These are phyloP conservation scores for Hemibagrus guttatus DNA, from an alignment of 2,797 vertebrate species.

Conservation along the genomic window DNA sequence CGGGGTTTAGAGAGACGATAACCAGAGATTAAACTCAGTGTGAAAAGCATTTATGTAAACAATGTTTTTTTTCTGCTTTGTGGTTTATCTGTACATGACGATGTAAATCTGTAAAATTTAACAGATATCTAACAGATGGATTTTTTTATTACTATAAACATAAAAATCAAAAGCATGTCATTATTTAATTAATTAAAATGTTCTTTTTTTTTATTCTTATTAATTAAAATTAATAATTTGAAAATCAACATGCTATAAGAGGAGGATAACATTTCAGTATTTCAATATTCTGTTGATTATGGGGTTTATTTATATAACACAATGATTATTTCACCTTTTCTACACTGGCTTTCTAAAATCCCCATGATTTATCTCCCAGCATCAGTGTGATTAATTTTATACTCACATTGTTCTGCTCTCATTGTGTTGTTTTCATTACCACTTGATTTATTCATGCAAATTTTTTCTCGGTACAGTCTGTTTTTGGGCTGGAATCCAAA, in stretches of 20 bases:
- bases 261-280: background rate
- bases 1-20: too few species aligned
- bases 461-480: constrained; percentile 29
- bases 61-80: background rate
- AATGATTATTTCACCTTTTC: background rate
- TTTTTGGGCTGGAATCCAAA: constrained; percentile 56
- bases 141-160: too few species aligned
- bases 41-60: too few species aligned
- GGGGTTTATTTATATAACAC: background rate
- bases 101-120: too few species aligned
- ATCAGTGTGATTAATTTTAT: constrained; percentile 19
- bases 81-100: background rate
- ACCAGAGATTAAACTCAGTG: too few species aligned
- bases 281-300: background rate
- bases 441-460: constrained; percentile 41
- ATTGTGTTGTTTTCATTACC: constrained; percentile 36
- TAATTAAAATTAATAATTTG: background rate
- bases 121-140: background rate
- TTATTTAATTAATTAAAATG: too few species aligned
- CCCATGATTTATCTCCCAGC: background rate
- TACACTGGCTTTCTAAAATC: background rate
- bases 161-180: too few species aligned
- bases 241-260: background rate
- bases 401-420: constrained; percentile 16
- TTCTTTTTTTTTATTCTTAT: too few species aligned